A percentile compares a stretch with the other conserved stretches of the same genome.
phyloP scores from a whole-genome alignment of 2,113 vertebrate genomes.

The Neogale vison region DNA sequence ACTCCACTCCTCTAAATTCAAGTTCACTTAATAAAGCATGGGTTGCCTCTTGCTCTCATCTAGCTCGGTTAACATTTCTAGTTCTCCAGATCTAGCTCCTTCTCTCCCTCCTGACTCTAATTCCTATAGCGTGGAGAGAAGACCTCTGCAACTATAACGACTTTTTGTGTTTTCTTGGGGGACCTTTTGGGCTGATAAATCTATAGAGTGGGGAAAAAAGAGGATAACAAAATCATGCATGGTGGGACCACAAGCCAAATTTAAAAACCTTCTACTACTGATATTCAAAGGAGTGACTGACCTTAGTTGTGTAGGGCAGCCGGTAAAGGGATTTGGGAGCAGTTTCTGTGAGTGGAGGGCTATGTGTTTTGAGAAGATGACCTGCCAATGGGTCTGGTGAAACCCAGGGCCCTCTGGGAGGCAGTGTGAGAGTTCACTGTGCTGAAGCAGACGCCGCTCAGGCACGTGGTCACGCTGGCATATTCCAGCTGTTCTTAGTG shows the following conservation, averaged over 20 bases:
- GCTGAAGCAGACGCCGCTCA: not conserved
- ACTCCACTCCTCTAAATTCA: slow-evolving; percentile 73
- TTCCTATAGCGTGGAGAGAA: not conserved
- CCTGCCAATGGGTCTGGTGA: not conserved
- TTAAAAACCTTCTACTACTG: slow-evolving; percentile 7
- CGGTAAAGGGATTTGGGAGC: not conserved
- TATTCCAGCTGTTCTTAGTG: not conserved
- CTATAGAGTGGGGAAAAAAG: not conserved
- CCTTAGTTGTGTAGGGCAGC: not conserved
- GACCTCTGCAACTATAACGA: slow-evolving; percentile 34
- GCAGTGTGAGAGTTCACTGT: not conserved
- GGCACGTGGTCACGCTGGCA: not conserved
- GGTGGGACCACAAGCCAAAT: not conserved
- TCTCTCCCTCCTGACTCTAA: not conserved
- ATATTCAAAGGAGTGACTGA: slow-evolving; percentile 13
- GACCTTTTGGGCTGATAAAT: not conserved
- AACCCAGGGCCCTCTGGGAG: not conserved
- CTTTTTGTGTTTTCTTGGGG: not conserved
- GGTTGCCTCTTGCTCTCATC: slow-evolving; percentile 50
- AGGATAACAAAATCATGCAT: slow-evolving; percentile 17
- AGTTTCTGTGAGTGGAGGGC: not conserved
- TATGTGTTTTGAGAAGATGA: not conserved
- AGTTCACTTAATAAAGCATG: slow-evolving; percentile 50
- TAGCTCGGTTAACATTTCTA: slow-evolving; percentile 56
- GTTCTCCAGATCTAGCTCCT: not conserved